These are phyloP conservation scores for Falco columbarius DNA, from an alignment of 2,797 vertebrate genomes.

Conservation along the genomic window DNA sequence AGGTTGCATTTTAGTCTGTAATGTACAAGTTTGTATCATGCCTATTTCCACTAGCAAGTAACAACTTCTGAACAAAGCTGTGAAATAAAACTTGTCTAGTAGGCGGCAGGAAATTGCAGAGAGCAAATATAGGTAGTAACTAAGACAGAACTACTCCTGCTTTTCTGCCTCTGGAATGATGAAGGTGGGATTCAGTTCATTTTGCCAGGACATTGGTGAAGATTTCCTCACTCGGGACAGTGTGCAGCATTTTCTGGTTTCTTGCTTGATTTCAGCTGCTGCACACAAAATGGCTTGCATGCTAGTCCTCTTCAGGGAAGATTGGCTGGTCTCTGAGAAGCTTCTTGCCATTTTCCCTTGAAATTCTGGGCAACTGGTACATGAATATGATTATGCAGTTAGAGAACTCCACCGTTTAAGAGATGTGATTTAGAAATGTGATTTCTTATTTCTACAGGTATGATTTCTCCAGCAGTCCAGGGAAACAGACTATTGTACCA, in stretches of 20 bases:
- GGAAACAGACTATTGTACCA: slow-evolving; percentile 86
- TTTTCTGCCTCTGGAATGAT: neutral
- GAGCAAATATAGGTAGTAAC: neutral
- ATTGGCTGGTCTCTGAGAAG: neutral
- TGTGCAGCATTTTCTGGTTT: neutral
- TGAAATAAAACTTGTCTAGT: neutral
- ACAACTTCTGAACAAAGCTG: neutral
- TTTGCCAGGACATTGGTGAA: neutral
- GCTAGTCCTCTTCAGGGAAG: neutral
- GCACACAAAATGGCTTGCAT: neutral
- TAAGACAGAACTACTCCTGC: neutral
- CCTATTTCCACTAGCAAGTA: neutral
- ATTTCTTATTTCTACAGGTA: slow-evolving; percentile 60
- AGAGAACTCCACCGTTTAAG: neutral
- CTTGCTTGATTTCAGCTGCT: neutral
- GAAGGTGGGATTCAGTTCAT: neutral
- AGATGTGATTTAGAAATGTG: neutral
- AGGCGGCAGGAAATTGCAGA: neutral
- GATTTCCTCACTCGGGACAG: neutral
- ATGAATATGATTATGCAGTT: neutral
- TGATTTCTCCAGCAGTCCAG: slow-evolving; percentile 70
- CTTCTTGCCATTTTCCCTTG: neutral
- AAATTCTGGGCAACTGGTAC: neutral
- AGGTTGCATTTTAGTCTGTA: neutral
- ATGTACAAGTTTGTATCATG: neutral